A percentile compares a stretch with the other conserved stretches of the same genome.
These are phyloP conservation scores for Ephestia elutella DNA, from an alignment of 1,140 invertebrate species.

Conservation along the genomic window DNA sequence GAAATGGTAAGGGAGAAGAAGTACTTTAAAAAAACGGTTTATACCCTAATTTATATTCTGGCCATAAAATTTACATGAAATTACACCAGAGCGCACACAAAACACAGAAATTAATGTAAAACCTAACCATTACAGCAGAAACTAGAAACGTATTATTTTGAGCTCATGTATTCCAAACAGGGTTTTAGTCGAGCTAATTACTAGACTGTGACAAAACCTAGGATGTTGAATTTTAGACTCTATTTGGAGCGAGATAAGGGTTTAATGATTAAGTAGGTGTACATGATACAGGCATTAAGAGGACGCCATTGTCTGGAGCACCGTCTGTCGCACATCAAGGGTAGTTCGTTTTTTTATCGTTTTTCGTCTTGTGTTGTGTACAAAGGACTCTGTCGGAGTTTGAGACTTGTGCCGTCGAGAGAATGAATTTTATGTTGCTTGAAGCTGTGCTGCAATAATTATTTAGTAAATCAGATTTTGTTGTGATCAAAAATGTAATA, in stretches of 20 bases:
- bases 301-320: constrained; percentile 5
- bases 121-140: neutral
- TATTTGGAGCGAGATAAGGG: neutral
- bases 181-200: neutral
- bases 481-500: neutral
- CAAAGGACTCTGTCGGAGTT: neutral
- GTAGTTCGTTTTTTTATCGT: constrained; percentile 10
- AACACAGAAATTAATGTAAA: neutral
- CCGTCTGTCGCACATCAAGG: constrained; percentile 8
- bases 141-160: constrained; percentile 5
- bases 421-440: neutral
- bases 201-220: constrained; percentile 1
- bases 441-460: neutral
- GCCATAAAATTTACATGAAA: too few species aligned
- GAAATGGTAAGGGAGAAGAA: too few species aligned
- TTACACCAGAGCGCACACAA: too few species aligned
- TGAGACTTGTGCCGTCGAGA: neutral
- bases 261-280: constrained; percentile 2
- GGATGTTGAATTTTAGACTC: neutral
- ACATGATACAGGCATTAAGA: constrained; percentile 10
- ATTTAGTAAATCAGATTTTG: neutral
- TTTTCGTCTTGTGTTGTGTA: constrained; percentile 6
- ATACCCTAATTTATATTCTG: too few species aligned
- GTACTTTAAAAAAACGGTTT: too few species aligned
- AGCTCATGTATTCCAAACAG: neutral